phyloP scores from a whole-genome alignment of 2,888 invertebrate species.

The Pristionchus fissidentatus region DNA sequence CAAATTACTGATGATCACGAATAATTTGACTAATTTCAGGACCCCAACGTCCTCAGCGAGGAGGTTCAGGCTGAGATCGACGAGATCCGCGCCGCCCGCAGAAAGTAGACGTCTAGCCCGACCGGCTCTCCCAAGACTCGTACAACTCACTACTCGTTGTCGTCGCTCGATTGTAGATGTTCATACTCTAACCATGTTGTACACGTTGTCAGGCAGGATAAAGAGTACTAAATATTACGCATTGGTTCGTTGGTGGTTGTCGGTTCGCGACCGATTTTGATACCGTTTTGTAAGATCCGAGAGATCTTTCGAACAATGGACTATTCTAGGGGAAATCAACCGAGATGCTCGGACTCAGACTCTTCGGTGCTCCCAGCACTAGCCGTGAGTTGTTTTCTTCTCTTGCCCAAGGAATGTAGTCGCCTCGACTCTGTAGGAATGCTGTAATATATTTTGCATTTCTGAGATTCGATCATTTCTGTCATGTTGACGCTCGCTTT shows the following conservation, averaged over 20 bases:
- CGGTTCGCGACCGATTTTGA: slow-evolving; percentile 28
- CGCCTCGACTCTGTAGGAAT: no score
- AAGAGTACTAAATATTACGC: slow-evolving; percentile 2
- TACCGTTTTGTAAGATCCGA: background rate
- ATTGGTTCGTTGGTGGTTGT: background rate
- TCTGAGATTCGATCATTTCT: no score
- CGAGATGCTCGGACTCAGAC: slow-evolving; percentile 45
- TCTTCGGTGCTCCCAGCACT: slow-evolving; percentile 41
- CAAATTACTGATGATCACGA: no score
- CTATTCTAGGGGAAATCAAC: slow-evolving; percentile 2
- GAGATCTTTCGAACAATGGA: background rate
- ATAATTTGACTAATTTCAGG: slow-evolving; percentile 51
- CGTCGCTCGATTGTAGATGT: slow-evolving; percentile 12
- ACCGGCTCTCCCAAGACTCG: slow-evolving; percentile 7
- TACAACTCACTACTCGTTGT: slow-evolving; percentile 31
- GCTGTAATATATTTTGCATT: no score
- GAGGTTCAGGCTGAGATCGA: slow-evolving; percentile 71
- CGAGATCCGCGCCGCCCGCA: slow-evolving; percentile 63
- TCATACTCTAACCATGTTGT: slow-evolving; percentile 34
- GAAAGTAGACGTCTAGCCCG: slow-evolving; percentile 47
- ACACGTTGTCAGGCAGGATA: slow-evolving; percentile 45
- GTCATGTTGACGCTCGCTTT: no score
- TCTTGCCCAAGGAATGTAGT: no score
- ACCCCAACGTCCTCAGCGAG: slow-evolving; percentile 63
- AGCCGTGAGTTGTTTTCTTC: slow-evolving; percentile 33